Conservation (phyloP, 2,888 invertebrate species). For the Acutogordius australiensis region DNA sequence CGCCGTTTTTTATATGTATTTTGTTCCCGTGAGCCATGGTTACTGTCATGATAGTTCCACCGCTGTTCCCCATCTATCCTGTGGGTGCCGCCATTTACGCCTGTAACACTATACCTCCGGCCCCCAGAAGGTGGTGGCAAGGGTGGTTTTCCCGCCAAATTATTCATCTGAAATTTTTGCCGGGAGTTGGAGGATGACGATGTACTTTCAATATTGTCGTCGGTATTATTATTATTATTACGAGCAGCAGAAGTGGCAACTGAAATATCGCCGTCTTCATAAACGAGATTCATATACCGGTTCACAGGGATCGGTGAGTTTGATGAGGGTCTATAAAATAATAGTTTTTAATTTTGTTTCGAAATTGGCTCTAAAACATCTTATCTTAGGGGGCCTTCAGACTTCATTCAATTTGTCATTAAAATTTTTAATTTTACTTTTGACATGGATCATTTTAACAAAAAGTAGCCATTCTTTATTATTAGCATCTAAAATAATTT, state of each 20-base stretch:
- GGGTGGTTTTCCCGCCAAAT: no score
- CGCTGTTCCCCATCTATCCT: not conserved
- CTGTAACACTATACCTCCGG: not conserved
- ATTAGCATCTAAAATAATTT: no score
- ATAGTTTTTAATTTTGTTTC: not conserved
- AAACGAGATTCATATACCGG: slow-evolving; percentile 5
- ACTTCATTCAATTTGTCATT: no score
- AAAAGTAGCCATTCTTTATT: no score
- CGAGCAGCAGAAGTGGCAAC: not conserved
- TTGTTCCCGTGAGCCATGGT: no score
- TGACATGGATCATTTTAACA: no score
- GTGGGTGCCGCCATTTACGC: not conserved
- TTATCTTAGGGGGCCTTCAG: no score
- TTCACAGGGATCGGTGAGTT: slow-evolving; percentile 3
- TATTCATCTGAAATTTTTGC: not conserved
- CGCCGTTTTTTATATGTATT: no score
- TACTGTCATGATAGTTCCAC: not conserved
- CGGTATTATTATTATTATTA: not conserved
- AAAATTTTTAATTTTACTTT: no score
- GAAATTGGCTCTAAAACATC: not conserved
- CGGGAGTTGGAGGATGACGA: not conserved
- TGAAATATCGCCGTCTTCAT: not conserved
- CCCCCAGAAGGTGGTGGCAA: no score
- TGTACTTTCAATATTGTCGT: no score
- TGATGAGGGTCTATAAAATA: not conserved